Conservation (phyloP, 2,888 invertebrate genomes). For the Tenthredo distinguenda region DNA sequence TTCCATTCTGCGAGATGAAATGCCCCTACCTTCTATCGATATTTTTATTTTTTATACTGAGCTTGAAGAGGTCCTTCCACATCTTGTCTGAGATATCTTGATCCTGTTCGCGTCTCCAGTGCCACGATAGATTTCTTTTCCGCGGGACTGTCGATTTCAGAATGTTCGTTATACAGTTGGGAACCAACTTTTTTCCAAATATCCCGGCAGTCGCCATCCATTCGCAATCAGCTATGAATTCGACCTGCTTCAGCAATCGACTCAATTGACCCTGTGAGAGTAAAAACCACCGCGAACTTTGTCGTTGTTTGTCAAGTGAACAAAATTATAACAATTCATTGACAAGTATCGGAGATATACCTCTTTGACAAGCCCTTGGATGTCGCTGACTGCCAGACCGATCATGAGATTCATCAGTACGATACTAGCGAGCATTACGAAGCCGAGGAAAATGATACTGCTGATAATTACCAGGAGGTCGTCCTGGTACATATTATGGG, state of each 20-base stretch:
- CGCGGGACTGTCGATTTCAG: constrained; percentile 48
- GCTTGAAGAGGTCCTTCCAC: constrained; percentile 20
- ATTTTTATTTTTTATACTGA: not conserved
- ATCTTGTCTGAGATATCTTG: not conserved
- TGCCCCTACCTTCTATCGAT: not conserved
- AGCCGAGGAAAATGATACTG: constrained; percentile 79
- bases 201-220: constrained; percentile 63
- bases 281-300: not conserved
- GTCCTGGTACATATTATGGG: constrained; percentile 32
- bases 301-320: not conserved
- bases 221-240: constrained; percentile 72
- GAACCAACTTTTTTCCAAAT: constrained; percentile 62
- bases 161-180: constrained; percentile 56
- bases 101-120: not conserved
- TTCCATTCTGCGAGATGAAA: not conserved
- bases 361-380: constrained; percentile 74
- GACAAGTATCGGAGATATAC: constrained; percentile 50
- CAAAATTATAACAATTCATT: not conserved
- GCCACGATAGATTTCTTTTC: not conserved
- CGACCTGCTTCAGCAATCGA: constrained; percentile 69
- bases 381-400: constrained; percentile 81
- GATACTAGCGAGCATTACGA: constrained; percentile 80
- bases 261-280: constrained; percentile 66
- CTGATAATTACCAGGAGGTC: constrained; percentile 69
- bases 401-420: constrained; percentile 81